Evolutionary conservation across 92 coral and sea anemone genomes (phyloP).

Genomic region (Plumapathes pennacea): DNA sequence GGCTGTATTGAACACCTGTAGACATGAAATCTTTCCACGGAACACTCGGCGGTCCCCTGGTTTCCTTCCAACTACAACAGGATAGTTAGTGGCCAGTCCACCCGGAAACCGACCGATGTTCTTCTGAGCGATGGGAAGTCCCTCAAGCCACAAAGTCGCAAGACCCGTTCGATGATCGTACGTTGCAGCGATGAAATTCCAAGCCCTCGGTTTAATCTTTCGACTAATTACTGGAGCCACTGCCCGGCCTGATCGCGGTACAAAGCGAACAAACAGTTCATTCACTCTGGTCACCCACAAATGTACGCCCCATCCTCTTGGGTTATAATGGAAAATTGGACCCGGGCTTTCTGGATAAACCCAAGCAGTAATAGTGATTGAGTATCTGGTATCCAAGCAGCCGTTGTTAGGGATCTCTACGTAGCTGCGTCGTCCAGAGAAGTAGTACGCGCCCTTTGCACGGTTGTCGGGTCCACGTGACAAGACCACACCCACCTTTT

Average conservation of each 20-base stretch:
- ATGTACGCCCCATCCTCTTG: slow-evolving; percentile 44
- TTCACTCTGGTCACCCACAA: slow-evolving; percentile 20
- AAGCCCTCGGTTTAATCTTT: slow-evolving; percentile 26
- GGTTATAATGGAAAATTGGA: slow-evolving; percentile 57
- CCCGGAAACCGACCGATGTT: slow-evolving; percentile 35
- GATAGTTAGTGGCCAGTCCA: slow-evolving; percentile 49
- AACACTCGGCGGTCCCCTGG: slow-evolving; percentile 61
- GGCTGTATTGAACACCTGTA: slow-evolving; percentile 51
- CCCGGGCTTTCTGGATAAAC: slow-evolving; percentile 56
- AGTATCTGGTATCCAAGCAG: slow-evolving; percentile 52
- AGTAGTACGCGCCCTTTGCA: slow-evolving; percentile 50
- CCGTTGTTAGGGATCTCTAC: slow-evolving; percentile 64
- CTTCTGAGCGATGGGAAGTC: slow-evolving; percentile 27
- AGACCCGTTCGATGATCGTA: slow-evolving; percentile 44
- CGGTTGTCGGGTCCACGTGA: slow-evolving; percentile 47
- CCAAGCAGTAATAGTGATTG: slow-evolving; percentile 55
- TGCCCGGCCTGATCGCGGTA: slow-evolving; percentile 29
- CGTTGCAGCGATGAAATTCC: slow-evolving; percentile 67
- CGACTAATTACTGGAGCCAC: slow-evolving; percentile 30
- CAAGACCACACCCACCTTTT: slow-evolving; percentile 29
- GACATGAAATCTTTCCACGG: slow-evolving; percentile 57
- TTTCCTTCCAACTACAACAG: slow-evolving; percentile 52
- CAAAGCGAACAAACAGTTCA: slow-evolving; percentile 38
- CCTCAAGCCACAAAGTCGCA: slow-evolving; percentile 48
- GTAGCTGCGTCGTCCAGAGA: slow-evolving; percentile 56